Base-by-base conservation (phyloP, 2,113 vertebrate genomes). In the Origma solitaria region DNA sequence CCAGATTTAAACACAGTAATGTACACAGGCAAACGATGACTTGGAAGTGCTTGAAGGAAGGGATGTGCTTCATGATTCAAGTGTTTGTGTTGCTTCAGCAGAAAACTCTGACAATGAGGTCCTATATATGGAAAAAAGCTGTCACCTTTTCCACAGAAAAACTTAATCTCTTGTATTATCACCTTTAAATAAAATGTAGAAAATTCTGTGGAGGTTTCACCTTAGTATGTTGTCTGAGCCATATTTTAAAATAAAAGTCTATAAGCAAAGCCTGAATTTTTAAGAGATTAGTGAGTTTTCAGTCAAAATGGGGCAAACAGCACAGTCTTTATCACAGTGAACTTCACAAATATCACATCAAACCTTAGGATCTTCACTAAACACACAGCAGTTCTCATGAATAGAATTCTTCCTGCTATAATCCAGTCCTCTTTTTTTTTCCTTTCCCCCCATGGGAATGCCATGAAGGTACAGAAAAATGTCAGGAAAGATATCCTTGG, bases 31-130 rank as follows among this genome's bases (percentile, higher is more conserved):
- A 60, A 90, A 88, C 0, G 68, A 69, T 76, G 73, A 72, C 38
- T 96, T 95, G 91, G 88, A 93, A 93, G 22, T 54, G 65, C 47
- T 70, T 62, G 72, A 81, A 95, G 94, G 92, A 94, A 95, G 56
- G 68, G 96, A 94, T 81, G 80, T 83, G 31, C 35, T 90, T 73
- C 58, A 47, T 80, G 64, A 88, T 58, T 88, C 64, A 77, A 93
- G 51, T 42, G 60, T 83, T 73, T 83, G 45, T 49, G 76, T 91
- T 7, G 7, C 57, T 23, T 84, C 80, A 65, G 50, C 42, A 91
- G 50, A 94, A 87, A 88, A 75, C 54, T 73, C 7, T 27, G 44
- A 85, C 71, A 84, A 66, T n/a, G 15, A 30, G 93, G n/a, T 30
- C 23, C n/a, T 93, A 78, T 20, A 64, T 16, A 60, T 28, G 68